A percentile compares a stretch with the other conserved stretches of the same genome.
These are phyloP conservation scores for Procambarus clarkii DNA, from an alignment of 1,140 invertebrate species.

Conservation along the genomic window DNA sequence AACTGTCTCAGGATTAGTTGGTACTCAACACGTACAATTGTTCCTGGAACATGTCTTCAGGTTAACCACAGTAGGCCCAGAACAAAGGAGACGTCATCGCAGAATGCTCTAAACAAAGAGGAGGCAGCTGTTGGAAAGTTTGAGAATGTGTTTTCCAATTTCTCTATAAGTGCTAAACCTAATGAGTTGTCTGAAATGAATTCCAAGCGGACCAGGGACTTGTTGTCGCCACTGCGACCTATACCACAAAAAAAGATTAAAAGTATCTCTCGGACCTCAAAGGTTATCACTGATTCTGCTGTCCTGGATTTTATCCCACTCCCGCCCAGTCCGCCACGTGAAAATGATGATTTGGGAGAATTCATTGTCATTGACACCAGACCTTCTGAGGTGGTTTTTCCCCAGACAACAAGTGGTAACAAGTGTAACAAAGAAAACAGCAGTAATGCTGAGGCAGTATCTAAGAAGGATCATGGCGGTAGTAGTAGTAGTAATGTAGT, in stretches of 20 bases:
- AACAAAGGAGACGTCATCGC: neutral
- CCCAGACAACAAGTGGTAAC: neutral
- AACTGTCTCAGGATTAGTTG: neutral
- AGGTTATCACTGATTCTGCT: neutral
- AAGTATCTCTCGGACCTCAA: neutral
- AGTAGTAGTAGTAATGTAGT: neutral
- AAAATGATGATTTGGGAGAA: neutral
- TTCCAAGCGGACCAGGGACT: constrained; percentile 11
- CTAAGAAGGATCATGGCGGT: neutral
- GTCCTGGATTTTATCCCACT: constrained; percentile 28
- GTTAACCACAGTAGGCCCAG: neutral
- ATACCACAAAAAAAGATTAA: neutral
- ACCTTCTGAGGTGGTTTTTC: constrained; percentile 10
- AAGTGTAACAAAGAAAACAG: neutral
- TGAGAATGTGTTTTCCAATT: neutral
- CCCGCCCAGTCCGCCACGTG: neutral
- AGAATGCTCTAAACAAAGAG: neutral
- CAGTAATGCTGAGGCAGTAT: neutral
- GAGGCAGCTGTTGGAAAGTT: neutral
- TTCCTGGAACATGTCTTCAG: neutral
- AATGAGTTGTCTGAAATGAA: neutral
- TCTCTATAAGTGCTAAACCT: neutral
- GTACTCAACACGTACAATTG: neutral
- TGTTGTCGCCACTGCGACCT: neutral
- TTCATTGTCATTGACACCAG: constrained; percentile 42